Conservation (phyloP, 2,113 vertebrate species). For the Myxocyprinus asiaticus region DNA sequence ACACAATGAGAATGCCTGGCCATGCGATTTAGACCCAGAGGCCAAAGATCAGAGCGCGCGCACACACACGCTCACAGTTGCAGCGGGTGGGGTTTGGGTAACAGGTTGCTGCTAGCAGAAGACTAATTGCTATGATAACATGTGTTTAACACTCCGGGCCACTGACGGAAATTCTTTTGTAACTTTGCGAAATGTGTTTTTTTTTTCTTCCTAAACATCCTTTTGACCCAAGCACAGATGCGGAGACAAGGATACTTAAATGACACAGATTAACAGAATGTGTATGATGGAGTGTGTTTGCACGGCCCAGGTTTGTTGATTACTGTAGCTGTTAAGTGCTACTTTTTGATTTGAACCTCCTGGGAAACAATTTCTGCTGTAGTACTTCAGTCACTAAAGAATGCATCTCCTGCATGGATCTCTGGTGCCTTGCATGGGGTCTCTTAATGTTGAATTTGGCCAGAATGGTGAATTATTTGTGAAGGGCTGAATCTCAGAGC, state of each 20-base stretch:
- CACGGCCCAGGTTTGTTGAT: constrained; percentile 44
- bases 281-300: not conserved
- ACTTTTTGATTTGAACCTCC: not conserved
- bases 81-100: constrained; percentile 51
- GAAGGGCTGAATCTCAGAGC: not conserved
- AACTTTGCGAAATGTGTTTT: constrained; percentile 44
- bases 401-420: constrained; percentile 2
- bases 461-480: constrained; percentile 23
- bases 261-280: constrained; percentile 56
- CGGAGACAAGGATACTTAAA: constrained; percentile 24
- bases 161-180: constrained; percentile 49
- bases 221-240: constrained; percentile 30
- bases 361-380: not conserved
- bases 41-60: constrained; percentile 70
- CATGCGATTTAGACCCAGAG: constrained; percentile 68
- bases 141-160: constrained; percentile 53
- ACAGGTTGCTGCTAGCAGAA: constrained; percentile 50
- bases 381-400: not conserved
- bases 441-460: constrained; percentile 11
- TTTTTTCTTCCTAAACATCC: constrained; percentile 34
- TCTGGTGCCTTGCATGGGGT: constrained; percentile 34
- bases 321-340: constrained; percentile 56
- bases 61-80: constrained; percentile 27
- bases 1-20: constrained; percentile 73
- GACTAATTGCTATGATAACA: constrained; percentile 59